phyloP scores from a whole-genome alignment of 1,140 invertebrate species.

The Pygmarrhopalites habei region DNA sequence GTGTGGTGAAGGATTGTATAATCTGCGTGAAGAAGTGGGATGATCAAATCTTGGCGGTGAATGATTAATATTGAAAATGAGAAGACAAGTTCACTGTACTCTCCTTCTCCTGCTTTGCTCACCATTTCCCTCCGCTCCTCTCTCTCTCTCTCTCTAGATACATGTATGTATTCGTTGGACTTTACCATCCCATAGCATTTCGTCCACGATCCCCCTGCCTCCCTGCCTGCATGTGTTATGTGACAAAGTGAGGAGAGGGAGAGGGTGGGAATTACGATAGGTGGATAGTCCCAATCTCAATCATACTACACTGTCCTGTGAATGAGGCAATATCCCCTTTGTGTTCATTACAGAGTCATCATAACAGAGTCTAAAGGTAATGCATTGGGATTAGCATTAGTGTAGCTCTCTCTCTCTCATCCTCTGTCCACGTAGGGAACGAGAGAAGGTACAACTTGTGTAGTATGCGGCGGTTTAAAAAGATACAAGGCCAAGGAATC shows the following conservation, averaged over 20 bases:
- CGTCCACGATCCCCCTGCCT: conserved; percentile 21
- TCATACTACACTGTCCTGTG: conserved; percentile 9
- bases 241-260: conserved; percentile 22
- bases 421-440: too few species aligned
- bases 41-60: conserved; percentile 32
- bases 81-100: conserved; percentile 36
- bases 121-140: not conserved
- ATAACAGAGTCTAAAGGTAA: too few species aligned
- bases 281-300: conserved; percentile 30
- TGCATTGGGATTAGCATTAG: too few species aligned
- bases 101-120: too few species aligned
- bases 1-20: conserved; percentile 17
- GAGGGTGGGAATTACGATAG: conserved; percentile 29
- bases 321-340: conserved; percentile 31
- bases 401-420: too few species aligned
- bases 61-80: conserved; percentile 35
- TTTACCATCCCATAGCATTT: too few species aligned
- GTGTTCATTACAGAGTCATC: conserved; percentile 21
- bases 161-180: too few species aligned
- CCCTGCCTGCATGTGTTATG: too few species aligned
- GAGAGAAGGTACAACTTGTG: too few species aligned
- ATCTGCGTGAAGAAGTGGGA: conserved; percentile 21
- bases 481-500: too few species aligned
- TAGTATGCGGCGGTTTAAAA: too few species aligned
- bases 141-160: conserved; percentile 1